These are phyloP conservation scores for Hypolimnas misippus DNA, from an alignment of 2,888 invertebrate species.

Conservation along the genomic window DNA sequence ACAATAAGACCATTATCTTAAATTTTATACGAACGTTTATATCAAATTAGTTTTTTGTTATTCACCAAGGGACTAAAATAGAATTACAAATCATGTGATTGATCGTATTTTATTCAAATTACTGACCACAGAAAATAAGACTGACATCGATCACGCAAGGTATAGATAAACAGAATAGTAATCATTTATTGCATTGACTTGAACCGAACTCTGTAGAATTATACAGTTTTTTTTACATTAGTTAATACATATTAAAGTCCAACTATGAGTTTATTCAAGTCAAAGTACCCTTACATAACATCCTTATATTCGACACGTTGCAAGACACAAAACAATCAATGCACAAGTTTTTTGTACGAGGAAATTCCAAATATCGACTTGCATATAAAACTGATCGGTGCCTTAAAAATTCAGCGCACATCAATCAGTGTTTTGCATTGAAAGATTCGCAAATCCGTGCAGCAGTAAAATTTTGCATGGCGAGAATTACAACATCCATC, in stretches of 20 bases:
- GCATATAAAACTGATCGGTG: conserved; percentile 47
- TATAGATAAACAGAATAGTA: not conserved
- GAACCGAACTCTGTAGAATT: not conserved
- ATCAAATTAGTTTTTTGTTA: conserved; percentile 10
- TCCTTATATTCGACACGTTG: conserved; percentile 26
- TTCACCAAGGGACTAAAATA: conserved; percentile 11
- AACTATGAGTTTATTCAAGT: not conserved
- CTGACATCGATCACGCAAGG: conserved; percentile 19
- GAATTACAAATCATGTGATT: conserved; percentile 19
- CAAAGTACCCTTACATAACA: conserved; percentile 14
- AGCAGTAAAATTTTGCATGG: conserved; percentile 49
- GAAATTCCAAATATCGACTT: conserved; percentile 42
- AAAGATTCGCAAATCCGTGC: conserved; percentile 48
- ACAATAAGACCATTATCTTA: not conserved
- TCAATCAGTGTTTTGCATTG: conserved; percentile 45
- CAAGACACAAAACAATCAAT: conserved; percentile 30
- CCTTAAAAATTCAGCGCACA: conserved; percentile 49
- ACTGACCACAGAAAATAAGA: conserved; percentile 21
- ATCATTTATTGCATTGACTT: not conserved
- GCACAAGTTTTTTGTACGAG: conserved; percentile 33
- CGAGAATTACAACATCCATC: conserved; percentile 46
- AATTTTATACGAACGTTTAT: not conserved
- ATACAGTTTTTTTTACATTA: not conserved
- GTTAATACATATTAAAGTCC: not conserved
- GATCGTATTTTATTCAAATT: conserved; percentile 16